Evolutionary conservation across 2,888 invertebrate genomes (phyloP).

Genomic region (Teleiodes luculella): DNA sequence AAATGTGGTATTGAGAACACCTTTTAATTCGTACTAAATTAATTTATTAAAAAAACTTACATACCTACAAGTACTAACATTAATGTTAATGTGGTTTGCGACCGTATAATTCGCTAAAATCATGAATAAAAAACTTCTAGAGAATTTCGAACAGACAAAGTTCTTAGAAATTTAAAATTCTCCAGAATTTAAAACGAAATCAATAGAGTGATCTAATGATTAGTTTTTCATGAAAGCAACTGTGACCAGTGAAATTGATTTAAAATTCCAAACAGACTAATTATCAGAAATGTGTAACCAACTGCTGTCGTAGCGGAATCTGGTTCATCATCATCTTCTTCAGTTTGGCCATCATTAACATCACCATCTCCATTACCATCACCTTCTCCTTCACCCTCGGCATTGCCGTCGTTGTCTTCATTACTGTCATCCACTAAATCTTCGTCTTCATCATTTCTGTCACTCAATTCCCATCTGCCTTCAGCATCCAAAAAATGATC

Average conservation of each 20-base stretch:
- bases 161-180: background rate
- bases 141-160: background rate
- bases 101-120: too few species aligned
- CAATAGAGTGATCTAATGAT: slow-evolving; percentile 32
- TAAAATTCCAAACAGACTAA: slow-evolving; percentile 45
- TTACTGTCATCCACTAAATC: slow-evolving; percentile 13
- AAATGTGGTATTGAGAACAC: too few species aligned
- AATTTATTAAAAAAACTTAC: too few species aligned
- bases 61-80: too few species aligned
- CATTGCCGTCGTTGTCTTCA: background rate
- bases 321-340: slow-evolving; percentile 20
- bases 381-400: background rate
- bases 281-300: slow-evolving; percentile 53
- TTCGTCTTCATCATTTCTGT: slow-evolving; percentile 37
- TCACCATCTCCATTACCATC: background rate
- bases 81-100: too few species aligned
- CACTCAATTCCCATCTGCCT: slow-evolving; percentile 43
- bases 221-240: slow-evolving; percentile 41
- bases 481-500: slow-evolving; percentile 54
- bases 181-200: slow-evolving; percentile 12
- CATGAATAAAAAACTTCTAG: background rate
- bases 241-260: slow-evolving; percentile 43
- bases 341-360: too few species aligned
- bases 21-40: too few species aligned
- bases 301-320: slow-evolving; percentile 51